Evolutionary conservation across 2,888 invertebrate species (phyloP).

Genomic region (Epinotia ramella): DNA sequence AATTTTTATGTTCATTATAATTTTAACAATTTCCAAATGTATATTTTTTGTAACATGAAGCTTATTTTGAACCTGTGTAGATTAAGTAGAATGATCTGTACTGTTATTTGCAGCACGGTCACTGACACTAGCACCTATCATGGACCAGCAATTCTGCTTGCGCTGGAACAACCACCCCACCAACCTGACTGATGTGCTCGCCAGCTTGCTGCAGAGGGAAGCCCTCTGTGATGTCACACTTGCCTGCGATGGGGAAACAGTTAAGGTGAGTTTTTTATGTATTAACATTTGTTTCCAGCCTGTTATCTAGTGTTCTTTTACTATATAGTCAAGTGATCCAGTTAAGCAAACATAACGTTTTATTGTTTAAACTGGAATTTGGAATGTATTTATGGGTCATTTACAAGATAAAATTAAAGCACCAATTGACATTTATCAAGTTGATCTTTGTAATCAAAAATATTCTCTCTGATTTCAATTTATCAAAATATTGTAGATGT

Average conservation of each 20-base stretch:
- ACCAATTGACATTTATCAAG: conserved; percentile 9
- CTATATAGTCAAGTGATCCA: neutral
- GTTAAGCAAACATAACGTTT: neutral
- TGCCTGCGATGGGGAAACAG: conserved; percentile 95
- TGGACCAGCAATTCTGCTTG: conserved; percentile 95
- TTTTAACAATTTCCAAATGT: conserved; percentile 47
- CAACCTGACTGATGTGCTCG: conserved; percentile 95
- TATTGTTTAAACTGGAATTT: neutral
- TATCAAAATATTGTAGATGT: neutral
- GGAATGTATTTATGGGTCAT: conserved; percentile 3
- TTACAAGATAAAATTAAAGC: conserved; percentile 4
- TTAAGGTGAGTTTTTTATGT: conserved; percentile 84
- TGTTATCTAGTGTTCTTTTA: neutral
- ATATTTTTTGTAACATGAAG: conserved; percentile 42
- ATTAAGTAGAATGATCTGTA: conserved; percentile 59
- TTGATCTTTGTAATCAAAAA: conserved; percentile 11
- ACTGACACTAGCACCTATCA: conserved; percentile 86
- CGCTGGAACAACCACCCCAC: conserved; percentile 98
- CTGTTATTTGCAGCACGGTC: conserved; percentile 80
- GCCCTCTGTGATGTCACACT: conserved; percentile 96
- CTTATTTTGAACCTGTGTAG: conserved; percentile 59
- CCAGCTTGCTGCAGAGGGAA: conserved; percentile 94
- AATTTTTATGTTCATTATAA: conserved; percentile 44
- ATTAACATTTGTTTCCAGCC: neutral
- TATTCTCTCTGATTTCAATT: neutral